phyloP scores from a whole-genome alignment of 2,797 vertebrate species.

The Enteromius trimaculatus region DNA sequence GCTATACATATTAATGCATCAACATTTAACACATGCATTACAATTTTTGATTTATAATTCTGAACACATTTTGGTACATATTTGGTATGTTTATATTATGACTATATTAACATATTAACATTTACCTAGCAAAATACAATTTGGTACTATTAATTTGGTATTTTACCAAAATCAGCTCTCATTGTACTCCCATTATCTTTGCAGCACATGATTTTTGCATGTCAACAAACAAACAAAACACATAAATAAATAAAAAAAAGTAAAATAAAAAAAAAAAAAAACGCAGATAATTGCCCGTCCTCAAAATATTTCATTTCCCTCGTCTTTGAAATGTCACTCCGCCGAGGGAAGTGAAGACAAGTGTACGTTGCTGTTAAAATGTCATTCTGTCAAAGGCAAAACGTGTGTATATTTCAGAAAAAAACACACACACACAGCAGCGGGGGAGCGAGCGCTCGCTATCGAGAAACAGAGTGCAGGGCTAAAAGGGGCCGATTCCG shows the following conservation, averaged over 20 bases:
- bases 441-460: conserved; percentile 32
- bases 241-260: neutral
- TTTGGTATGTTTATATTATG: neutral
- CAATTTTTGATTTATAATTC: neutral
- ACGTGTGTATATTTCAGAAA: conserved; percentile 54
- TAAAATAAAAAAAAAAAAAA: neutral
- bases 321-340: conserved; percentile 46
- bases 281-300: conserved; percentile 18
- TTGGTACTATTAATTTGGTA: neutral
- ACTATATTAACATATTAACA: no score
- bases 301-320: conserved; percentile 26
- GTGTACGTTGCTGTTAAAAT: conserved; percentile 53
- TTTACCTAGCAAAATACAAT: neutral
- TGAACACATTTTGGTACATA: neutral
- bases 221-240: conserved; percentile 52
- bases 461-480: conserved; percentile 48
- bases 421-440: conserved; percentile 49
- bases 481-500: conserved; percentile 74
- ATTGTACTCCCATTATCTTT: neutral
- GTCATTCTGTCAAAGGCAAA: conserved; percentile 56
- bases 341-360: conserved; percentile 29
- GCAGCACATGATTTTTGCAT: conserved; percentile 12
- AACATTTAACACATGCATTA: neutral
- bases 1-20: neutral
- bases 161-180: neutral